Conservation (phyloP, 1,140 invertebrate genomes). For the Tetraneura akinire region DNA sequence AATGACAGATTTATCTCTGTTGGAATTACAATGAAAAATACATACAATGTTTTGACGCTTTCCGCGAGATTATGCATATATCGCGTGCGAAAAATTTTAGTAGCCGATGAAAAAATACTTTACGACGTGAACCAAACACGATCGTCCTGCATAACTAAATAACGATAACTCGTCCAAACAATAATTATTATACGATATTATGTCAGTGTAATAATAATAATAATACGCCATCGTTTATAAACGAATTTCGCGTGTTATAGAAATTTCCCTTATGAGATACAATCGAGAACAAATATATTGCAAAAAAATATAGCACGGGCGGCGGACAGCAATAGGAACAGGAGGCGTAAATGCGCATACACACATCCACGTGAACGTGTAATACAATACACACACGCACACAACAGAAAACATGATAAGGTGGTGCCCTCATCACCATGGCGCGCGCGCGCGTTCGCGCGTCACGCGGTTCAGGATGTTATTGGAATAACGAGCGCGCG, state of each 20-base stretch:
- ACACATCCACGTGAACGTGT: neutral
- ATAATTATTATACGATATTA: too few species aligned
- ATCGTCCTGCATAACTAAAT: too few species aligned
- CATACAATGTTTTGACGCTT: neutral
- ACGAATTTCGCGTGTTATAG: too few species aligned
- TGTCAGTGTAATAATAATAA: too few species aligned
- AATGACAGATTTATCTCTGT: constrained; percentile 43
- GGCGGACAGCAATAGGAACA: too few species aligned
- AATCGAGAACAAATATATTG: too few species aligned
- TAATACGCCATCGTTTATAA: too few species aligned
- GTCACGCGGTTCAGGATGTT: neutral
- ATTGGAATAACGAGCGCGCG: neutral
- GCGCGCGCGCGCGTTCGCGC: constrained; percentile 15
- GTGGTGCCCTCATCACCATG: neutral
- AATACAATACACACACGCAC: neutral
- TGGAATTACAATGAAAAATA: constrained; percentile 6
- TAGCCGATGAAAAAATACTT: neutral
- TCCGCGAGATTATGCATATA: neutral
- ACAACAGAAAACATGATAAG: neutral
- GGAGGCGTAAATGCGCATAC: too few species aligned
- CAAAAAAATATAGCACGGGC: neutral
- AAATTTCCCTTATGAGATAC: too few species aligned
- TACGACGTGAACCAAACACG: too few species aligned
- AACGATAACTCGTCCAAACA: too few species aligned
- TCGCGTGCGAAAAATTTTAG: neutral